These are phyloP conservation scores for Coronaproctus castanopsis DNA, from an alignment of 2,888 invertebrate genomes.

Conservation along the genomic window DNA sequence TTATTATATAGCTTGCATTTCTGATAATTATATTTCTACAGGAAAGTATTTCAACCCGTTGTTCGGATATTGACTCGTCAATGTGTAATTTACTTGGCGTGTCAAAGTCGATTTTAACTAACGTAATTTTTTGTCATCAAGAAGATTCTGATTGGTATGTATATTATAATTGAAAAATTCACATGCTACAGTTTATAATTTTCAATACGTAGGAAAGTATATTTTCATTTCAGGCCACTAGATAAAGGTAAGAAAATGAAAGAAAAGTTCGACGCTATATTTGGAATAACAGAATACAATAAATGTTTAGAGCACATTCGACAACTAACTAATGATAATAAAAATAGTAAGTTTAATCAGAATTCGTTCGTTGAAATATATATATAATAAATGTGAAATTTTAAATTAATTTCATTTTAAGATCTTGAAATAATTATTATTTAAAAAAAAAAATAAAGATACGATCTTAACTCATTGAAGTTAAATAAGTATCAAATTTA, in stretches of 20 bases:
- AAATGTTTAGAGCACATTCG: slow-evolving; percentile 61
- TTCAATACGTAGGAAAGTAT: not conserved
- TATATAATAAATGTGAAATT: too few species aligned
- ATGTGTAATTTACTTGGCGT: slow-evolving; percentile 58
- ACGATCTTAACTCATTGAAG: too few species aligned
- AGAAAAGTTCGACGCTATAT: slow-evolving; percentile 91
- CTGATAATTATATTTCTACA: too few species aligned
- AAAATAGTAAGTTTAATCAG: slow-evolving; percentile 16
- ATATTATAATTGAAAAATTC: not conserved
- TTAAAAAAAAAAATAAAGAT: too few species aligned
- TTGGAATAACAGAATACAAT: slow-evolving; percentile 81
- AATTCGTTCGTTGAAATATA: too few species aligned
- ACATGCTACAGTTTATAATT: not conserved
- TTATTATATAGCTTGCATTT: too few species aligned
- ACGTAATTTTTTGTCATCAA: slow-evolving; percentile 97
- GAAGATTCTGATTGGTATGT: slow-evolving; percentile 75
- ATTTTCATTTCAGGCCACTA: slow-evolving; percentile 42
- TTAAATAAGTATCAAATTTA: too few species aligned
- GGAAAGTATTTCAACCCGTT: slow-evolving; percentile 36
- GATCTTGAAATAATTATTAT: not conserved
- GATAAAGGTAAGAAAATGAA: slow-evolving; percentile 85
- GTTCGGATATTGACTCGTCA: slow-evolving; percentile 49
- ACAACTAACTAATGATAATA: slow-evolving; percentile 39
- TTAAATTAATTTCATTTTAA: too few species aligned
- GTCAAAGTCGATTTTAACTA: slow-evolving; percentile 79